phyloP scores from a whole-genome alignment of 2,888 invertebrate species.

The Nowickia ferox region DNA sequence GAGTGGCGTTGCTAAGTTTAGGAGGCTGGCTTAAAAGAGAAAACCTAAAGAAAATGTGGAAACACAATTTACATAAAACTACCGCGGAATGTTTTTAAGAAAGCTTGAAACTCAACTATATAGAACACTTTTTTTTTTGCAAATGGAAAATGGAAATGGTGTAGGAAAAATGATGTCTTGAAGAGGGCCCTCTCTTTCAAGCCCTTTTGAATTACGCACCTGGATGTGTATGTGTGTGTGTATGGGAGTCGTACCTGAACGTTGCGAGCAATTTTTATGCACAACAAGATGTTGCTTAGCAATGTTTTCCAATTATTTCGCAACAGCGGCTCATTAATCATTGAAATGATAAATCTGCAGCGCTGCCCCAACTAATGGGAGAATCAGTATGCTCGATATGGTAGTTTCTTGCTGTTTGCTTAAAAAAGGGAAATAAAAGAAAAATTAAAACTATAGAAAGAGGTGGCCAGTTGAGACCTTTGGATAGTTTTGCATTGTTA shows the following conservation, averaged over 20 bases:
- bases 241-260: conserved; percentile 14
- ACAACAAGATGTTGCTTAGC: conserved; percentile 73
- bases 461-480: conserved; percentile 49
- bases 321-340: conserved; percentile 79
- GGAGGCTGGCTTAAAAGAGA: no score
- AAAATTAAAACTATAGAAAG: conserved; percentile 38
- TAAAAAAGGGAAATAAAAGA: not conserved
- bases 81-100: no score
- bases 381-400: conserved; percentile 52
- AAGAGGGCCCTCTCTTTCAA: not conserved
- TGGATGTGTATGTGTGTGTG: not conserved
- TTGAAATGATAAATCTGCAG: conserved; percentile 79
- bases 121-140: no score
- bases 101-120: not conserved
- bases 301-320: conserved; percentile 80
- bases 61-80: no score
- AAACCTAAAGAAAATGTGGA: no score
- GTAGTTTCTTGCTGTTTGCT: conserved; percentile 28
- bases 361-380: conserved; percentile 66
- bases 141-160: no score
- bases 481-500: conserved; percentile 54
- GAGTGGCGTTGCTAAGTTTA: no score
- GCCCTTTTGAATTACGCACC: not conserved
- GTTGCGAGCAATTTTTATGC: conserved; percentile 57
- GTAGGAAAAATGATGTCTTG: no score